phyloP scores from a whole-genome alignment of 2,888 invertebrate genomes.

The Galeopsomyia nigrocyanea region DNA sequence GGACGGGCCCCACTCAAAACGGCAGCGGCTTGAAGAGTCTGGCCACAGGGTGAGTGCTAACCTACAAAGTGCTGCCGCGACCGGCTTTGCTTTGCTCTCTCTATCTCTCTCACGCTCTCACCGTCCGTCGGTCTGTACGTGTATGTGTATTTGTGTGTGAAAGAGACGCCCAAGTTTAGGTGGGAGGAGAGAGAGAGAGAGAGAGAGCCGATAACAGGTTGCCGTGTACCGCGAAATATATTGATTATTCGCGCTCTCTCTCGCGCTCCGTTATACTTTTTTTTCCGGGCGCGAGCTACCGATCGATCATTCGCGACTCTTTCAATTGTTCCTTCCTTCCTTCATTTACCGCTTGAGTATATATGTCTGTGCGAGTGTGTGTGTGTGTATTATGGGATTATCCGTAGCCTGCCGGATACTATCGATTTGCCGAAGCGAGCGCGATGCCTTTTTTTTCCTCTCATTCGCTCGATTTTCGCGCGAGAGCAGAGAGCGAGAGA shows the following conservation, averaged over 20 bases:
- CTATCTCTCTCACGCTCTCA: slow-evolving; percentile 31
- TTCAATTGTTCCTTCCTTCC: too few species aligned
- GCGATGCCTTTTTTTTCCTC: too few species aligned
- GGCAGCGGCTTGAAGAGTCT: slow-evolving; percentile 68
- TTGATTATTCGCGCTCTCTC: slow-evolving; percentile 51
- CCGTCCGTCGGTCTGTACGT: slow-evolving; percentile 25
- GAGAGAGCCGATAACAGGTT: slow-evolving; percentile 28
- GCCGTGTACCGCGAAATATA: slow-evolving; percentile 50
- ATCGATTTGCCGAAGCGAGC: too few species aligned
- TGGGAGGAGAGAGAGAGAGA: slow-evolving; percentile 6
- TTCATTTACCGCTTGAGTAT: too few species aligned
- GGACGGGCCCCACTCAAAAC: slow-evolving; percentile 69
- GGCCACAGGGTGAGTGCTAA: slow-evolving; percentile 64
- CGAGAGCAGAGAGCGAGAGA: too few species aligned
- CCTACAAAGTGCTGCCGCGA: slow-evolving; percentile 16
- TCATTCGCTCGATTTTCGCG: too few species aligned
- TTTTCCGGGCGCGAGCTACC: too few species aligned
- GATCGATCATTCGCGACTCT: too few species aligned
- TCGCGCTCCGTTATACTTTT: too few species aligned
- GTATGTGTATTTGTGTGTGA: neutral
- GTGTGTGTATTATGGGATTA: too few species aligned
- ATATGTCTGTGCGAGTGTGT: too few species aligned
- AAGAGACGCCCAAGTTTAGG: neutral
- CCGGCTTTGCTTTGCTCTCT: slow-evolving; percentile 26
- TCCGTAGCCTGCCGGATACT: too few species aligned